phyloP scores from a whole-genome alignment of 2,888 invertebrate genomes.

The Aethes cnicana region DNA sequence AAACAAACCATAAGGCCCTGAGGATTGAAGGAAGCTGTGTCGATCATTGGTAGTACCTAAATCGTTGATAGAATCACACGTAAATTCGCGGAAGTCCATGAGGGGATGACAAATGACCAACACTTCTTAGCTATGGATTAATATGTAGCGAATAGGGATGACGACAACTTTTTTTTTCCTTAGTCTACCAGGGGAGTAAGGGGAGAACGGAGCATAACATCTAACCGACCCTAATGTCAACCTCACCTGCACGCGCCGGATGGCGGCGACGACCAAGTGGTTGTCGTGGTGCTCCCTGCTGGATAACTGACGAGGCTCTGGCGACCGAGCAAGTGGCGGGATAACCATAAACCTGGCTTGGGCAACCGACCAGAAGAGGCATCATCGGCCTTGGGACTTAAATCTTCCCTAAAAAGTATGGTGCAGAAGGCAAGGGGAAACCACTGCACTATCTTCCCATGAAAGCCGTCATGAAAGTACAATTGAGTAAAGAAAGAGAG shows the following conservation, averaged over 20 bases:
- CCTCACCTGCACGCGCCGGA: conserved; percentile 30
- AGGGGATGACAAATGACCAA: too few species aligned
- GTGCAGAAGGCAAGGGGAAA: conserved; percentile 23
- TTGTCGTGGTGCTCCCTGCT: too few species aligned
- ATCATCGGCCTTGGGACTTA: conserved; percentile 22
- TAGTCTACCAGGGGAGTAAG: conserved; percentile 19
- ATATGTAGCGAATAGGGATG: too few species aligned
- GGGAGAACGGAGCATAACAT: conserved; percentile 15
- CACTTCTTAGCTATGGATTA: too few species aligned
- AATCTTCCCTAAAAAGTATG: conserved; percentile 17
- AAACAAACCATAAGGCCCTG: too few species aligned
- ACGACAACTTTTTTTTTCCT: too few species aligned
- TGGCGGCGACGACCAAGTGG: conserved; percentile 1
- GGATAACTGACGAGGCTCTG: too few species aligned
- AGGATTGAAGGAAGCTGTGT: too few species aligned
- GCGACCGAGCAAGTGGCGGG: conserved; percentile 34
- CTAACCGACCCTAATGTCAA: conserved; percentile 22
- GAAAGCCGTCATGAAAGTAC: conserved; percentile 1
- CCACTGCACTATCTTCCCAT: conserved; percentile 25
- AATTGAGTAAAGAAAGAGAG: not conserved
- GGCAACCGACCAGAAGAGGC: conserved; percentile 22
- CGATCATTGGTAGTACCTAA: too few species aligned
- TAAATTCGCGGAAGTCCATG: too few species aligned
- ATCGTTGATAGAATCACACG: too few species aligned
- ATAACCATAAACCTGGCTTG: conserved; percentile 35